Evolutionary conservation across 1,140 invertebrate genomes (phyloP), one percentile per base, ranked within the genome.

Genomic region (Pantala flavescens): DNA sequence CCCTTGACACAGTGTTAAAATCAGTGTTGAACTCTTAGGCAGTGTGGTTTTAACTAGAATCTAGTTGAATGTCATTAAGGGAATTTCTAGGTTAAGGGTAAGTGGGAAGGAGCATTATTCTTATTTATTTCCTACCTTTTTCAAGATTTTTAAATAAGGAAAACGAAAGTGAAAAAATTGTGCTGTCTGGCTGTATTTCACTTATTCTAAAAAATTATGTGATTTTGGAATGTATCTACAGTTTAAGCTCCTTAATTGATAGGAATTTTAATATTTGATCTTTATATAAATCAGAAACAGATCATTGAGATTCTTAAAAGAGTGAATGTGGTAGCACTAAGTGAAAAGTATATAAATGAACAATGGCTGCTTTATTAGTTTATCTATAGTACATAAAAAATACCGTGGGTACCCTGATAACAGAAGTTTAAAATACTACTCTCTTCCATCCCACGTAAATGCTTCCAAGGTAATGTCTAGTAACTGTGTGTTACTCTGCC

Each of bases 21-120:
- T 63, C 49, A 63, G 49, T 63, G 49, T 63, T 63, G 49, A 63
- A 16, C 49, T 63, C 28, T 63, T 63, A 63, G 49, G 49, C 49
- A 63, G 49, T 63, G 49, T 63, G 49, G 14, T 63, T 63, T 63
- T 63, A 63, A 63, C 49, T 63, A 63, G 49, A 63, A 63, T 63
- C 49, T 63, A 63, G 49, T 63, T 63, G 49, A 63, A 63, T 63
- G 49, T 63, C 49, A 63, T 63, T 63, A 63, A 21, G 49, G 49
- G n/a, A 19, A 7, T 63, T 63, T 63, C 16, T 63, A 63, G 49
- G 16, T 12, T 63, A 63, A 63, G 49, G 49, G 49, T 63, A 63
- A 19, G 49, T 63, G 49, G 49, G 49, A 63, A 21, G 49, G 49
- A 63, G 49, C 49, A 63, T 63, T 63, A 36, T 63, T 63, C 49